Evolutionary conservation across 2,888 invertebrate species (phyloP).

Genomic region (Eilema griseolum): DNA sequence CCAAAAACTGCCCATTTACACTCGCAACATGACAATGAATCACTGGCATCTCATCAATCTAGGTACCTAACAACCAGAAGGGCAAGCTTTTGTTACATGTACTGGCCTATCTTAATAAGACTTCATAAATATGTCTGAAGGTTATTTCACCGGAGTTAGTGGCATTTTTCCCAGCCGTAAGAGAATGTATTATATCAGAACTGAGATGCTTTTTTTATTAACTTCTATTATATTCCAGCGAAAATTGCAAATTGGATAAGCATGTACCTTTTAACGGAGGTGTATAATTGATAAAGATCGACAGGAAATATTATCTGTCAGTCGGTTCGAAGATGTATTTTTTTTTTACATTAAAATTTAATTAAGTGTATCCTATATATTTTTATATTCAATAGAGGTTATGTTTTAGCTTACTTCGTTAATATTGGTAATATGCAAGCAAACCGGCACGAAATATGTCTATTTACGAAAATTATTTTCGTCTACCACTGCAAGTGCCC

Average conservation of each 20-base stretch:
- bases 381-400: not conserved
- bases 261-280: conserved; percentile 27
- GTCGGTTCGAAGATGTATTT: conserved; percentile 5
- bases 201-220: conserved; percentile 20
- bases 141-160: conserved; percentile 14
- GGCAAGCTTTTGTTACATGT: conserved; percentile 6
- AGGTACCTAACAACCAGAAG: not conserved
- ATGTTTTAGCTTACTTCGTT: not conserved
- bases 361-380: not conserved
- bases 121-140: conserved; percentile 17
- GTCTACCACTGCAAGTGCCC: too few species aligned
- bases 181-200: conserved; percentile 12
- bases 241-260: conserved; percentile 21
- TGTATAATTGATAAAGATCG: conserved; percentile 34
- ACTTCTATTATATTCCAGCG: conserved; percentile 14
- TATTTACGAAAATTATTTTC: not conserved
- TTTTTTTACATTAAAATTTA: conserved; percentile 3
- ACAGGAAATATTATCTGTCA: conserved; percentile 20
- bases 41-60: not conserved
- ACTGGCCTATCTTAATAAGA: conserved; percentile 20
- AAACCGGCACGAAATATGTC: not conserved
- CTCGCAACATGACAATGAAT: conserved; percentile 9
- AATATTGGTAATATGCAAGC: not conserved
- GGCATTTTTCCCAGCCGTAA: not conserved
- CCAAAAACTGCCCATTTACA: not conserved